phyloP scores from a whole-genome alignment of 1,140 invertebrate genomes.

The Elymnias hypermnestra region DNA sequence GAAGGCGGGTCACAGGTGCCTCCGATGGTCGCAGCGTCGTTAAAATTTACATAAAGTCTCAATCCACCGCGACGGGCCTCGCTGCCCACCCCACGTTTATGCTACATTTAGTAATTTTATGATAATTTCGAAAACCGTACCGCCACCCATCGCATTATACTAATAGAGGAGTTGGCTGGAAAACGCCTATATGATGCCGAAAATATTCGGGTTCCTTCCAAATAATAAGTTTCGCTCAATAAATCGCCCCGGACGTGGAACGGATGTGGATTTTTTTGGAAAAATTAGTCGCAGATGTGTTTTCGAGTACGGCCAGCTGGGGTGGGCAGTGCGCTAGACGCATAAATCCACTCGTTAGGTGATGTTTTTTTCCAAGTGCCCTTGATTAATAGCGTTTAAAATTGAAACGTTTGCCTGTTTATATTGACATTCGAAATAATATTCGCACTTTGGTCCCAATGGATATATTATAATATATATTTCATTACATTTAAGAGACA shows the following conservation, averaged over 20 bases:
- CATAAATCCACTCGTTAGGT: constrained; percentile 66
- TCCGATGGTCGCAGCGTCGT: constrained; percentile 72
- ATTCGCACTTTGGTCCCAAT: not conserved
- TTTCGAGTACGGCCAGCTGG: constrained; percentile 47
- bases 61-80: constrained; percentile 63
- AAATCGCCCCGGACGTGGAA: constrained; percentile 60
- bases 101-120: constrained; percentile 76
- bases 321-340: constrained; percentile 50
- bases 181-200: constrained; percentile 40
- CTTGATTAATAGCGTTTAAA: constrained; percentile 66
- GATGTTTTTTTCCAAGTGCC: constrained; percentile 50
- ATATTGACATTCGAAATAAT: constrained; percentile 36
- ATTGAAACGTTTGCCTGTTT: constrained; percentile 49
- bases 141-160: constrained; percentile 73
- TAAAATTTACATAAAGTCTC: constrained; percentile 76
- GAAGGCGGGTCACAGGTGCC: constrained; percentile 61
- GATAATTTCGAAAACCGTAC: constrained; percentile 73
- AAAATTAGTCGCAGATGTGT: constrained; percentile 73
- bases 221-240: constrained; percentile 69
- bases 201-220: constrained; percentile 57
- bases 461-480: too few species aligned
- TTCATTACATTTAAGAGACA: too few species aligned
- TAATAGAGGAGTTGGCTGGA: constrained; percentile 65
- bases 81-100: constrained; percentile 70
- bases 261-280: constrained; percentile 56